Base-by-base conservation (phyloP, 2,888 invertebrate genomes). In the Gastracanthus pulcherrimus region DNA sequence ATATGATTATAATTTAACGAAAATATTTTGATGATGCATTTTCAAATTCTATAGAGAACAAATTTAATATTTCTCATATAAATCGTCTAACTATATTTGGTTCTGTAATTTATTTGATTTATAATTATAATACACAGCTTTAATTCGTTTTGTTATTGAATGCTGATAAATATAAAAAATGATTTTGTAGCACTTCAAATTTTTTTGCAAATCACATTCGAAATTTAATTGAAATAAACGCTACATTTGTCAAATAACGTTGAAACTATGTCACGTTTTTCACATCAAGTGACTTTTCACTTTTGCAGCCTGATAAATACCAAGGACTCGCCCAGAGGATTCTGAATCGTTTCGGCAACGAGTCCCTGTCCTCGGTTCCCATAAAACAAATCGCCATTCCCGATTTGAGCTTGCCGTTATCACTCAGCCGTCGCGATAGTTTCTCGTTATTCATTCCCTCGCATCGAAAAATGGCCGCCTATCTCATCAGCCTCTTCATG, bases 381-480 rank as follows among this genome's bases (percentile, higher is more conserved):
- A 93, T 96, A 11, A 92, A 93, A 9, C 93, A 94, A 90, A 94
- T 95, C 85, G 92, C 93, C 0, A 90, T 95, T 41, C 96, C 96
- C 0, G 94, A 95, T 90, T 89, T 96, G 16, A 90, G 92, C 13
- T 87, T 94, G 51, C 94, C 95, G 0, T 92, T 94, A 93, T 90
- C 94, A 86, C 92, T 96, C 87, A 92, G 93, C 3, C 94, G 94
- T 84, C 93, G 94, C 26, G 94, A 94, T 3, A 93, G 94, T 86
- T 97, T 97, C 91, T 96, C 96, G 0, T 92, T 96, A 23, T 97
- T 97, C 88, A 93, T 95, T 80, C 95, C 95, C 0, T 92, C 90
- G 23, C 97, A 97, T 89, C 94, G 95, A 62, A 92, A 93, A 71
- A 94, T 96, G 89, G 96, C 97, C 5, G 93, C 94, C 0, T 93